Evolutionary conservation across 2,797 vertebrate species (phyloP), one percentile per base, ranked within the genome.

Genomic region (Gymnodraco acuticeps): DNA sequence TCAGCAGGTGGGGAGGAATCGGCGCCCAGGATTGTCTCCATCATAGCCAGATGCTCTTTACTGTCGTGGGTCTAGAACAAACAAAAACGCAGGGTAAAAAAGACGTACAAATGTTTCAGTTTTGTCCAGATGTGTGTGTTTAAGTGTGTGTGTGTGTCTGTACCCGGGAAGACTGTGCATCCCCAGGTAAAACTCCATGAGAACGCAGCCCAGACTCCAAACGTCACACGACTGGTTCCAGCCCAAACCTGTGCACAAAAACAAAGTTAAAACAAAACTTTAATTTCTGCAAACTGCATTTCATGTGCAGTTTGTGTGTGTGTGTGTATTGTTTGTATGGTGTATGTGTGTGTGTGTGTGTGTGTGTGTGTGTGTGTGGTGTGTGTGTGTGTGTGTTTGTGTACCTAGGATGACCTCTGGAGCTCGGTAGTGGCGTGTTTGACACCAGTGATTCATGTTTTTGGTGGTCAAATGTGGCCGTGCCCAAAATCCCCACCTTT

Each of bases 401-500:
- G n/a, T 89, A 99, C 98, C 97, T 73, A 99, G 94, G 91, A 99
- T 96, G 88, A 99, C 95, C 86, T 99, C 98, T 66, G 98, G 98
- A 75, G 98, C 97, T 87, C 98, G 93, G 64, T 99, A 99, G 81
- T 99, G 97, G 11, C 98, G 94, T 0, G 98, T 99, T 99, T 16
- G 98, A 99, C 54, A 99, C 98, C 68, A 98, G 82, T 0, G 97
- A 96, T 51, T 97, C 96, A 48, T 99, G 98, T 83, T 95, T 95
- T n/a, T 97, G 95, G 38, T 98, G 96, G 83, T 99, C 97, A 14
- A 97, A 99, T 0, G 96, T 97, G 13, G 97, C 97, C 31, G 96
- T 97, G 81, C 98, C 98, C 89, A 99, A 98, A 82, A 99, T 98
- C 69, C 98, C 98, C 11, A 99, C 96, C 92, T 98, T 99, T 82